Evolutionary conservation across 37 sponge, comb jelly and placozoan genomes (phyloP), one percentile per base, ranked within the genome.

Genomic region (Oscarella lobularis): DNA sequence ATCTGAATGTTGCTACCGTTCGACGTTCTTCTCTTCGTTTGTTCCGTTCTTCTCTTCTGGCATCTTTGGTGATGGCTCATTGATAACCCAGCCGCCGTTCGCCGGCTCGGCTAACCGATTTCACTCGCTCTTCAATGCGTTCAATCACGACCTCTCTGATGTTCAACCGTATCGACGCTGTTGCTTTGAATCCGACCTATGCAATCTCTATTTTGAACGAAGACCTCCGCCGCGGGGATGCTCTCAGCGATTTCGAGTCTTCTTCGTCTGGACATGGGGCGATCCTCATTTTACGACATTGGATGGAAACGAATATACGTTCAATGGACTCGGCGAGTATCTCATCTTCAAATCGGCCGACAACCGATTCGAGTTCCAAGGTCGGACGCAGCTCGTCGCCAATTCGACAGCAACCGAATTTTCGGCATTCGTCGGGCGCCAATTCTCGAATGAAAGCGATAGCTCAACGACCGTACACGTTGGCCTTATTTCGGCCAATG

Each of bases 311-410:
- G 34, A 0, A 36, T 90, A 90, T 48, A 90, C 91, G 5, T 90
- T 90, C 77, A 90, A 90, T 81, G 91, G 91, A 0, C 37, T 75
- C 36, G 92, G 92, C 20, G 85, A 81, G 66, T 91, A 83, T 72
- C 71, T 34, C 5, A 39, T 81, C 0, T 37, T 86, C 6, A 4
- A 14, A 5, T 5, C 71, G 6, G 29, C 6, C 4, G 31, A 68
- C 31, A 4, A 4, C 5, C 29, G 5, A 5, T 29, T 14, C 4
- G 33, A 34, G 71, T 29, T 14, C 31, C 31, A 68, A 14, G 71
- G 6, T 35, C 71, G 71, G 35, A 68, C 71, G 5, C 29, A 20
- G 4, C 31, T 68, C 35, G 29, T 68, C 31, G 31, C 6, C 5
- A 14, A 68, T 20, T 29, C 71, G 5, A 68, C 71, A 5, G 71